These are phyloP conservation scores for Pycnonotus jocosus DNA, from an alignment of 2,113 vertebrate species.

Conservation along the genomic window DNA sequence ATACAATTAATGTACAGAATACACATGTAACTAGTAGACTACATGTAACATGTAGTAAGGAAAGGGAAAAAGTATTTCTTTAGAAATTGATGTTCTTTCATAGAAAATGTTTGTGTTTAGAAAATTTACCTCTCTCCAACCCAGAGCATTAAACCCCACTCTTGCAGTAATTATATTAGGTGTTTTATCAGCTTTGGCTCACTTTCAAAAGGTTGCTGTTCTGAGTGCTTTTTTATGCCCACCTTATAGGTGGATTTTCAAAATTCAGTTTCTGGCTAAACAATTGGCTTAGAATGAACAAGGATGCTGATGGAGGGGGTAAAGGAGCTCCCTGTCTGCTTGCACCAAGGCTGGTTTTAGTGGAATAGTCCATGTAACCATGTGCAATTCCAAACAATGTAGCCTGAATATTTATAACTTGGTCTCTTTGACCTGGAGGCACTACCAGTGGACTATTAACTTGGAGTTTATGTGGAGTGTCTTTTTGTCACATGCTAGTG, in stretches of 20 bases:
- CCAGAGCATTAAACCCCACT: neutral
- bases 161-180: neutral
- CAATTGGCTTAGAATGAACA: neutral
- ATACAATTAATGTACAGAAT: neutral
- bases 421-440: neutral
- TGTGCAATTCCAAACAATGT: neutral
- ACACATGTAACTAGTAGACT: neutral
- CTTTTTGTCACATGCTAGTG: neutral
- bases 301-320: neutral
- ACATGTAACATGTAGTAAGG: neutral
- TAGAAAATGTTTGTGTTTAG: neutral
- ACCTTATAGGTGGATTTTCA: neutral
- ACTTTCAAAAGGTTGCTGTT: neutral
- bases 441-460: neutral
- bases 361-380: neutral
- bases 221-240: neutral
- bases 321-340: neutral
- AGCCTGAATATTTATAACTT: neutral
- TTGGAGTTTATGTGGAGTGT: neutral
- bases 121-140: neutral
- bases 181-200: neutral
- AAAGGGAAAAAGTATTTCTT: neutral
- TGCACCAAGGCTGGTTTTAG: neutral
- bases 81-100: neutral
- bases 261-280: neutral